A percentile compares a stretch with the other conserved stretches of the same genome.
These are phyloP conservation scores for Corticium candelabrum DNA, from an alignment of 37 sponge, comb jelly and placozoan genomes.

Conservation along the genomic window DNA sequence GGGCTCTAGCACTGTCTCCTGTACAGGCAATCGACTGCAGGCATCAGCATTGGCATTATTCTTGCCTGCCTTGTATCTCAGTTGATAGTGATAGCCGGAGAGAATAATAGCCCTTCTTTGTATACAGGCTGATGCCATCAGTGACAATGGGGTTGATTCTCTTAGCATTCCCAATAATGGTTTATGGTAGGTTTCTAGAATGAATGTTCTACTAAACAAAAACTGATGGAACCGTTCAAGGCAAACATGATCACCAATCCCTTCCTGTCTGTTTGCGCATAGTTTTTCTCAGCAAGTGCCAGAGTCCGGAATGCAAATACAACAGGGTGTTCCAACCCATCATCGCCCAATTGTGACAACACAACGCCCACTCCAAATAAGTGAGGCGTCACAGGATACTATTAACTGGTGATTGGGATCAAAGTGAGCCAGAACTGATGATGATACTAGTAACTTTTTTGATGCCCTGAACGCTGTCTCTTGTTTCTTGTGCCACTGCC, in stretches of 20 bases:
- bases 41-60: too few species aligned
- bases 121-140: too few species aligned
- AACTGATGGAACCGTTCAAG: not conserved
- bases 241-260: conserved; percentile 8
- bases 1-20: too few species aligned
- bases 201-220: conserved; percentile 12
- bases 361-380: conserved; percentile 15
- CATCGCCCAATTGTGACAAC: not conserved
- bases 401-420: not conserved
- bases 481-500: not conserved
- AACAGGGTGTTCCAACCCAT: conserved; percentile 6
- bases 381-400: conserved; percentile 18
- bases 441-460: conserved; percentile 1
- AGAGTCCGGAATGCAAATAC: not conserved
- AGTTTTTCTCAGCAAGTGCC: not conserved
- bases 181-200: conserved; percentile 16
- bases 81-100: too few species aligned
- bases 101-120: too few species aligned
- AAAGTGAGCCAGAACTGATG: conserved; percentile 15
- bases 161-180: too few species aligned
- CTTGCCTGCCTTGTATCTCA: too few species aligned
- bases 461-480: not conserved
- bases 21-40: too few species aligned
- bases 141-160: too few species aligned
- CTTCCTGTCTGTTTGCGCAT: conserved; percentile 10